phyloP scores from a whole-genome alignment of 2,888 invertebrate species.

The Hipparchia sbordonii region DNA sequence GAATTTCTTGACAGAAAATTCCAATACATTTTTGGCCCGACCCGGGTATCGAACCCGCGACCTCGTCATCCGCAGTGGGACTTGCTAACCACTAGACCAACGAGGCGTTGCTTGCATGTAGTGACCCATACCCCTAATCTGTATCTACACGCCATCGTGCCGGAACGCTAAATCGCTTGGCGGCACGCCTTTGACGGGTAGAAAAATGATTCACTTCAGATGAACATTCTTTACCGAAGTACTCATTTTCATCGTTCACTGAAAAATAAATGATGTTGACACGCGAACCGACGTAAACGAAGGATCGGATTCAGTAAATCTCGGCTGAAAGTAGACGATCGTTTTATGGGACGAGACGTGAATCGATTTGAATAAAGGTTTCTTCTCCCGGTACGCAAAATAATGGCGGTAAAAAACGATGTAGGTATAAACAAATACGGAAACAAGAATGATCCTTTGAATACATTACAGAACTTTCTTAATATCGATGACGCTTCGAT shows the following conservation, averaged over 20 bases:
- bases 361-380: constrained; percentile 52
- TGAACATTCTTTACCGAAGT: not conserved
- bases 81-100: no score
- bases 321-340: constrained; percentile 19
- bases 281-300: constrained; percentile 42
- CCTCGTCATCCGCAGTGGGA: no score
- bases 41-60: no score
- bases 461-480: not conserved
- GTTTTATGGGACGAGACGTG: constrained; percentile 49
- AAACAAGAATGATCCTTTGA: not conserved
- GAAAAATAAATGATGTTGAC: constrained; percentile 47
- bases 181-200: not conserved
- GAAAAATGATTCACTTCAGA: not conserved
- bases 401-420: constrained; percentile 8
- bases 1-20: no score
- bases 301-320: constrained; percentile 32
- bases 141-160: no score
- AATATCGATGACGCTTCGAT: not conserved
- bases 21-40: no score
- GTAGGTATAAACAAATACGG: constrained; percentile 9
- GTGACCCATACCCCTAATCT: no score
- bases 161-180: no score
- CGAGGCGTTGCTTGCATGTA: no score
- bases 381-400: not conserved
- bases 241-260: constrained; percentile 42